phyloP scores from a whole-genome alignment of 2,888 invertebrate species.

The Amiota communis region DNA sequence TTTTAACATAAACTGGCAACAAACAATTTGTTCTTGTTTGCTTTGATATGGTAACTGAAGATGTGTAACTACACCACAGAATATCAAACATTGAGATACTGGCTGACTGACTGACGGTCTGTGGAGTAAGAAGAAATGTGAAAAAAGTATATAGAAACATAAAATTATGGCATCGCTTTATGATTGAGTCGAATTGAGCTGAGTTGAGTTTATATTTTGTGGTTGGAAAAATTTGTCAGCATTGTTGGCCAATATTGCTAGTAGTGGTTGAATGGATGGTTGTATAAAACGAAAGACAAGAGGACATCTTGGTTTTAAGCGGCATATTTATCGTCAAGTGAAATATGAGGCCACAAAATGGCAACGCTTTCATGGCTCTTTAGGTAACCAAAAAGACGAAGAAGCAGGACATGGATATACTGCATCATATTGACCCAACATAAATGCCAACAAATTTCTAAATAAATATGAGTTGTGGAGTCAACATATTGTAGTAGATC shows the following conservation, averaged over 20 bases:
- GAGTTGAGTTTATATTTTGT: conserved; percentile 26
- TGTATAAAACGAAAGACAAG: neutral
- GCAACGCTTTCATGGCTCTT: conserved; percentile 21
- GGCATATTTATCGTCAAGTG: neutral
- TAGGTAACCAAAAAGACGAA: neutral
- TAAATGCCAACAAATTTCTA: neutral
- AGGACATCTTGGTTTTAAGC: neutral
- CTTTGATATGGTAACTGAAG: neutral
- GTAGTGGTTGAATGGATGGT: neutral
- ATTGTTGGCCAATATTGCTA: neutral
- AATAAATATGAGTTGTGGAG: neutral
- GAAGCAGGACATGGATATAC: neutral
- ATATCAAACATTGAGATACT: too few relatives aligned
- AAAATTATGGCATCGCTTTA: conserved; percentile 20
- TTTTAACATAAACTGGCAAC: conserved; percentile 7
- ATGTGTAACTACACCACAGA: neutral
- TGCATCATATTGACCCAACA: conserved; percentile 23
- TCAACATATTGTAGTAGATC: neutral
- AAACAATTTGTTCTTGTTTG: neutral
- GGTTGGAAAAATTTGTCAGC: conserved; percentile 29
- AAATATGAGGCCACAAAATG: conserved; percentile 28
- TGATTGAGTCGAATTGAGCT: conserved; percentile 14
- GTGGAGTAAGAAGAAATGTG: neutral
- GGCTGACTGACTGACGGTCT: neutral
- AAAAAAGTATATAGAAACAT: neutral